Conservation (phyloP, 2,888 invertebrate genomes). For the Andrena haemorrhoa region DNA sequence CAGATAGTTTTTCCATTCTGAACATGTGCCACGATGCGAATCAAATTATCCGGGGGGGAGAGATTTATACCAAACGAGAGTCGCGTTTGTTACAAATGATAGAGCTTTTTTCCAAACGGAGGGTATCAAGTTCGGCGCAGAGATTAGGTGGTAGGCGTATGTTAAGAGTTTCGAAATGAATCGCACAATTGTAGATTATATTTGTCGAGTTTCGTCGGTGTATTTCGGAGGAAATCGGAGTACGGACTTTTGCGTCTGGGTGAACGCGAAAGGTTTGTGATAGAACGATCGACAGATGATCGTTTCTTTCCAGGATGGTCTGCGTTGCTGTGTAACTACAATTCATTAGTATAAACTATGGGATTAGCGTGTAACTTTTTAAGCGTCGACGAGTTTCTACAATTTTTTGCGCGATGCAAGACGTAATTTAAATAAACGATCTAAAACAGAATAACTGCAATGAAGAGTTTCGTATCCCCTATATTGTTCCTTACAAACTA, state of each 20-base stretch:
- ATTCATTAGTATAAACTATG: constrained; percentile 68
- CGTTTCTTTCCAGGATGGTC: constrained; percentile 48
- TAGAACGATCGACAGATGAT: constrained; percentile 27
- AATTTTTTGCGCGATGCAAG: constrained; percentile 72
- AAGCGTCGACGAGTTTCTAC: constrained; percentile 78
- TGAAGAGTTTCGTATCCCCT: constrained; percentile 13
- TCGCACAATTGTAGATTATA: constrained; percentile 31
- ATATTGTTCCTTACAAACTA: constrained; percentile 38
- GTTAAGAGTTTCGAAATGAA: constrained; percentile 1
- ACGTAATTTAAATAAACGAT: constrained; percentile 74
- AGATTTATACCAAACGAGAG: not conserved
- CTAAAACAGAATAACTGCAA: constrained; percentile 55
- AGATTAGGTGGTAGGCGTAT: not conserved
- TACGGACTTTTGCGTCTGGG: not conserved
- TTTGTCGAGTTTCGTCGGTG: constrained; percentile 2
- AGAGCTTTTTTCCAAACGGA: constrained; percentile 7
- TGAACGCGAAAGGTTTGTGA: constrained; percentile 23
- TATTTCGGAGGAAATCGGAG: constrained; percentile 17
- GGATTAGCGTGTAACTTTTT: constrained; percentile 68
- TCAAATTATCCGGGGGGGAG: not conserved
- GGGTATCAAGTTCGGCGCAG: constrained; percentile 2
- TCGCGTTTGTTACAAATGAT: not conserved
- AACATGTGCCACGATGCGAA: constrained; percentile 42
- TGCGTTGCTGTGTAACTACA: constrained; percentile 71
- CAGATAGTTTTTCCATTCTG: constrained; percentile 8